Evolutionary conservation across 2,113 vertebrate species (phyloP), one percentile per base, ranked within the genome.

Genomic region (Acrocephalus kingi): DNA sequence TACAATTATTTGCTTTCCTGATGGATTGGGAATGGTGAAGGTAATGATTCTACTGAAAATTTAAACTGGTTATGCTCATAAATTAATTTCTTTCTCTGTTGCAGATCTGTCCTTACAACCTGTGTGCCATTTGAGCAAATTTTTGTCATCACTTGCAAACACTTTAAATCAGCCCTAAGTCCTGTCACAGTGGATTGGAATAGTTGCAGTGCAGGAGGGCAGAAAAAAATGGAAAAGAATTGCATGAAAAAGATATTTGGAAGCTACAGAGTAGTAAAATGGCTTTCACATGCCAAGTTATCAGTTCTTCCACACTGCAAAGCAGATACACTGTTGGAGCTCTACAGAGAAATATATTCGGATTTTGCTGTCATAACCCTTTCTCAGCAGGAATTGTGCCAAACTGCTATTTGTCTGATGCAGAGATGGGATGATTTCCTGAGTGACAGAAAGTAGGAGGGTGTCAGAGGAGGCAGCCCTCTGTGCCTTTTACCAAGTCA

Each of bases 131-230:
- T 95, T 80, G 45, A 74, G 66, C 76, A 9, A 94, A 92, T 93
- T 96, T 97, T 96, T 95, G 80, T 94, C 88, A 89, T 92, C 79
- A 31, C 49, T 84, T 87, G 46, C 69, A 87, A 91, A 67, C 82
- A 72, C 77, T 95, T 94, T 73, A 39, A 87, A 84, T 94, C 79
- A 92, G 31, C 24, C 51, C 11, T 52, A 61, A 87, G 56, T 52
- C 79, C 69, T 43, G 55, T 95, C 75, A 37, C 63, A 52, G 24
- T 63, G 35, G 41, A 67, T 64, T 79, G 89, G 79, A 68, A 48
- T 93, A 84, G 88, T 41, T 87, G 33, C 15, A 45, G 56, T 79
- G 54, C 37, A 83, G 83, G 74, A 90, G 52, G 79, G 79, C 84
- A 84, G 92, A 63, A 90, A 79, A 75, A 78, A 63, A 30, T 43